Evolutionary conservation across 2,888 invertebrate species (phyloP), one percentile per base, ranked within the genome.

Genomic region (Ptychoptera contaminata): DNA sequence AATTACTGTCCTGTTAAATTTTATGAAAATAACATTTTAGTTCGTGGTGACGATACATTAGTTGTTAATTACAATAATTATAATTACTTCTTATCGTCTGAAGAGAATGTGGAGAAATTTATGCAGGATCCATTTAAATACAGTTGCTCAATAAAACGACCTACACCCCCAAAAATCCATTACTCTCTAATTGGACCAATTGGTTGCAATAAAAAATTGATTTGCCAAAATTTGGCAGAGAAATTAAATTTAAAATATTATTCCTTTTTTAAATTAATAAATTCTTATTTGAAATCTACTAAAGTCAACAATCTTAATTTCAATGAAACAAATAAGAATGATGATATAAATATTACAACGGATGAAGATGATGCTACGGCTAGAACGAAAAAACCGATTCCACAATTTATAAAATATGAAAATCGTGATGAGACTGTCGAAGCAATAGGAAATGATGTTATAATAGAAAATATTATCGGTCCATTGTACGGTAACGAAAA

Each of bases 1-100:
- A 53, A 66, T 51, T 79, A 70, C 53, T 80, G 80, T 54, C 79
- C 80, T 1, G 68, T 79, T 31, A 64, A 73, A n/a, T 71, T 69
- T 53, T 60, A 62, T 45, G 63, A 72, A 36, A 56, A 72, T 51
- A 63, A 67, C 37, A 63, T 75, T 9, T 55, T 79, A 15, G 74
- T 77, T 72, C 69, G 68, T 59, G 79, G 79, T n/a, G 74, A 72
- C 56, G 59, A 69, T 37, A 68, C 74, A 45, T 71, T 67, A 52
- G 57, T 66, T 15, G 62, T 67, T 1, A 68, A 68, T 52, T 73
- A 70, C 52, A 61, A 69, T 49, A 69, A 74, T 47, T 72, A 69
- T 60, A 49, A 71, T 2, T 72, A 77, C 57, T 64, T 68, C 40
- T 67, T 75, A 50, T 65, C 68, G 16, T 72, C 66, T 37, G 67